These are phyloP conservation scores for Anarhynchus alexandrinus DNA, from an alignment of 2,113 vertebrate species.

Conservation along the genomic window DNA sequence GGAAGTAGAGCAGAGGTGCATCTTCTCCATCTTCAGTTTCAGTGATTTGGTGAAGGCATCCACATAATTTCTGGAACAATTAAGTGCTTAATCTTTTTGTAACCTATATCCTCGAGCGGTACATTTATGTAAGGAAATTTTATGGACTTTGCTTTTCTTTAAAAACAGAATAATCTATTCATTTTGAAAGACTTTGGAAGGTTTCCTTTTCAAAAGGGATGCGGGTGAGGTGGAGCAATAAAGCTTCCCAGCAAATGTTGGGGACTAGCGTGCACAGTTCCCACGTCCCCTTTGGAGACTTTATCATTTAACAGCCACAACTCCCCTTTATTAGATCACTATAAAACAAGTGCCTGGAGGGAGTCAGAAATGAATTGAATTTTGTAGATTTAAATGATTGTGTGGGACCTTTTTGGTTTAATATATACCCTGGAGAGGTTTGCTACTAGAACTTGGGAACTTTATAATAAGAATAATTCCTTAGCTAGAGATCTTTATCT, in stretches of 20 bases:
- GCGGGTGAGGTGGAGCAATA: not conserved
- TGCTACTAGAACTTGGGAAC: conserved; percentile 33
- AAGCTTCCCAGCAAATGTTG: conserved; percentile 32
- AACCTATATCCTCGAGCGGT: not conserved
- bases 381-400: conserved; percentile 62
- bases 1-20: not conserved
- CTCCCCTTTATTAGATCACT: conserved; percentile 52
- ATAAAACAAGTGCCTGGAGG: conserved; percentile 47
- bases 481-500: conserved; percentile 66
- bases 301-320: conserved; percentile 54
- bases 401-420: conserved; percentile 54
- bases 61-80: not conserved
- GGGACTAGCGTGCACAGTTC: not conserved
- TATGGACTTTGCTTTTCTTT: not conserved
- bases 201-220: not conserved
- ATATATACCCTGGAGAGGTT: conserved; percentile 52
- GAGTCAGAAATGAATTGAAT: conserved; percentile 63
- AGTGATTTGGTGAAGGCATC: not conserved
- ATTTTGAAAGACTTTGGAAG: not conserved
- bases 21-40: not conserved
- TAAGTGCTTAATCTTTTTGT: not conserved
- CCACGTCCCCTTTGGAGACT: conserved; percentile 26
- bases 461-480: conserved; percentile 61
- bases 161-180: not conserved
- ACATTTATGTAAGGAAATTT: not conserved